Base-by-base conservation (phyloP, 2,797 vertebrate genomes). In the Lophius americanus region DNA sequence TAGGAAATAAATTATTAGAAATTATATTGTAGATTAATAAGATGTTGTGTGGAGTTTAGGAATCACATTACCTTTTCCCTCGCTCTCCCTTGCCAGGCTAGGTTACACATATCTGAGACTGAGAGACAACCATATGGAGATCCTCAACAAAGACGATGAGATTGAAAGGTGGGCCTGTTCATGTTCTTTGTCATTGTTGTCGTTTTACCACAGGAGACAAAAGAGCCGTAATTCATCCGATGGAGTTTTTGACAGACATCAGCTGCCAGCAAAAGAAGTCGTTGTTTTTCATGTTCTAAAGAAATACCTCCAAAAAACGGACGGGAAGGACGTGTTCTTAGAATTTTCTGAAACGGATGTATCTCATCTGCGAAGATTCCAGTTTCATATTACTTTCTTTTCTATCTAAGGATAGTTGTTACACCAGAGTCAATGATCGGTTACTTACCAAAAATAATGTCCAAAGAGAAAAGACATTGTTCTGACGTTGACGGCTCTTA, bases 51-150 rank as follows among this genome's bases (percentile, higher is more conserved):
- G 4, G 37, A 4, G 37, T 38, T 38, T 38, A 38, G 7, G 37
- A 4, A 38, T 38, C 37, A 38, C 37, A 2, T 38, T 38, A 38
- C 37, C 1, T 4, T 38, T 38, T 23, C 23, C 23, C 23, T 23
- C 23, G 1, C 63, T 70, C 82, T 78, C 62, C 41, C 4, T 64
- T 64, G 65, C 87, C 86, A 99, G 98, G 63, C 93, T 98, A 66
- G 98, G 98, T 51, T 99, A 97, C 85, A 98, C 96, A 1, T 99
- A 96, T 76, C 91, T 99, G 75, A 94, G 97, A 51, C 90, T 98
- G 79, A 98, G 95, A 82, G 96, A 99, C 92, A 97, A 92, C 88
- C 91, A 94, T 88, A 98, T 99, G 97, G 98, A 99, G 91, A 95
- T 98, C 60, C 91, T 96, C 56, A 99, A 98, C 92, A 93, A 96